Percentiles rank a stretch among this genome's conserved stretches.
Conservation (phyloP, 2,888 invertebrate species). For the Drymonia ruficornis region DNA sequence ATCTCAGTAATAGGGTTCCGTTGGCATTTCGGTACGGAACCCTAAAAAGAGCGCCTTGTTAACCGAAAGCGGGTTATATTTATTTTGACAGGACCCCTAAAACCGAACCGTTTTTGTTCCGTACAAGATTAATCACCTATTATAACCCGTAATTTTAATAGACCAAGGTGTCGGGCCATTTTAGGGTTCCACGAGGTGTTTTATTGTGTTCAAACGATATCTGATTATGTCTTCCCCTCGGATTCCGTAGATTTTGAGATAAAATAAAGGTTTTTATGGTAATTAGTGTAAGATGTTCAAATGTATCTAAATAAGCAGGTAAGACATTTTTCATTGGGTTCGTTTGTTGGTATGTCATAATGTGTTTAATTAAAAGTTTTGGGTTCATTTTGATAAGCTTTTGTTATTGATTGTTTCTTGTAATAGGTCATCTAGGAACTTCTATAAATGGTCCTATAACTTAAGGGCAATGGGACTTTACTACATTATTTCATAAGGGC, state of each 20-base stretch:
- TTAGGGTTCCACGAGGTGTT: constrained; percentile 46
- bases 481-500: no score
- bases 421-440: no score
- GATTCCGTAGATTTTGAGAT: constrained; percentile 41
- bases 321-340: neutral
- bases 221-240: constrained; percentile 33
- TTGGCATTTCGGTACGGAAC: no score
- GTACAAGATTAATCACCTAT: constrained; percentile 77
- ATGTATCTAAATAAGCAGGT: constrained; percentile 20
- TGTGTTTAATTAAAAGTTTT: neutral
- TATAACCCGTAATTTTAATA: constrained; percentile 79
- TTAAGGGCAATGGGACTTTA: no score
- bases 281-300: constrained; percentile 39
- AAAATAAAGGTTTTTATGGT: constrained; percentile 40
- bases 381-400: no score
- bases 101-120: constrained; percentile 65
- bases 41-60: constrained; percentile 57
- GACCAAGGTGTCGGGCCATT: constrained; percentile 65
- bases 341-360: neutral
- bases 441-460: no score
- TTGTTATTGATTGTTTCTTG: no score
- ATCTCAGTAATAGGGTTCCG: no score
- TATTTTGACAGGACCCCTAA: constrained; percentile 76
- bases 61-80: constrained; percentile 63
- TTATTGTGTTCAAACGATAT: constrained; percentile 39